A percentile compares a stretch with the other conserved stretches of the same genome.
Conservation (phyloP, 2,113 vertebrate genomes). For the Glareola pratincola region DNA sequence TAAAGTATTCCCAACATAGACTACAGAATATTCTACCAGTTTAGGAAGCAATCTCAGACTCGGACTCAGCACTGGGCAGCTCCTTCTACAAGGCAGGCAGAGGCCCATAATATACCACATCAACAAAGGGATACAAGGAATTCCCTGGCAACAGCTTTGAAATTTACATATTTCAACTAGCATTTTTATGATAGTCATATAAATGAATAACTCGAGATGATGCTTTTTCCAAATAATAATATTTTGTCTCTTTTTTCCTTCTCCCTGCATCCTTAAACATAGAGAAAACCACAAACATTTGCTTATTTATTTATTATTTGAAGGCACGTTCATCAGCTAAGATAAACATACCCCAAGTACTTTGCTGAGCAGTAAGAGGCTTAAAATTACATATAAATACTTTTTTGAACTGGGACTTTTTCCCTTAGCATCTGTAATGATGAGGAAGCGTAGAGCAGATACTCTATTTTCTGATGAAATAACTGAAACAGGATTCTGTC, state of each 20-base stretch:
- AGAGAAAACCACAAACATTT: not conserved
- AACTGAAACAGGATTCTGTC: not conserved
- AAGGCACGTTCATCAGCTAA: not conserved
- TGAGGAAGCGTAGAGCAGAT: not conserved
- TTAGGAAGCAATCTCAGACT: not conserved
- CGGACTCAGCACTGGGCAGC: not conserved
- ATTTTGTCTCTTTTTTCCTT: not conserved
- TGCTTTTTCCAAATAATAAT: not conserved
- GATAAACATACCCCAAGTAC: not conserved
- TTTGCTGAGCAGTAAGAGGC: not conserved
- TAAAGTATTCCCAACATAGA: not conserved
- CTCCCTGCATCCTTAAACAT: not conserved
- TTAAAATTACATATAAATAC: not conserved
- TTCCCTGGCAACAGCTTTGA: not conserved
- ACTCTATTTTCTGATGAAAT: not conserved
- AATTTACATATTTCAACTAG: not conserved
- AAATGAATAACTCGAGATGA: fast-evolving
- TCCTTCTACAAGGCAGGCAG: not conserved
- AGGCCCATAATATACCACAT: not conserved
- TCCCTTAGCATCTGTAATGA: not conserved
- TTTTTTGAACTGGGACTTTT: not conserved
- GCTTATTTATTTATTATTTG: not conserved
- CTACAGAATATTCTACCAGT: not conserved
- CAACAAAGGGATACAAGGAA: not conserved
- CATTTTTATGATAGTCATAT: not conserved